Percentiles rank a stretch among this genome's conserved stretches.
Evolutionary conservation across 2,113 vertebrate species (phyloP).

Genomic region (Seriola aureovittata): DNA sequence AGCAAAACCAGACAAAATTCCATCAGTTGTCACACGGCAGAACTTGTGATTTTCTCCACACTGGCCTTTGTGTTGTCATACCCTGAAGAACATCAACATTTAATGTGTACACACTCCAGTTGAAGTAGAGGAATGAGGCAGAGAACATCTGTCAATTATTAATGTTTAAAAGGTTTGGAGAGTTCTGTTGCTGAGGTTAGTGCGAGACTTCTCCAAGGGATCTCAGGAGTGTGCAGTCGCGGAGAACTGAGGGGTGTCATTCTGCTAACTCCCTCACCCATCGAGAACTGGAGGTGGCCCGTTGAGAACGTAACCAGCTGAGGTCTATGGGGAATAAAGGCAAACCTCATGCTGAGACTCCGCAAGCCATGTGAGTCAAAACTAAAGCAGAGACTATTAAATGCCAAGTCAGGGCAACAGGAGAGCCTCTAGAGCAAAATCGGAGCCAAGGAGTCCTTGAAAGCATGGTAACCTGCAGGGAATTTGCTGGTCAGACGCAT

Average conservation of each 20-base stretch:
- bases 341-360: constrained; percentile 19
- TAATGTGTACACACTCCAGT: constrained; percentile 70
- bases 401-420: constrained; percentile 44
- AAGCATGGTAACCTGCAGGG: constrained; percentile 56
- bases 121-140: constrained; percentile 58
- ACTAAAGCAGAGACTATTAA: constrained; percentile 2
- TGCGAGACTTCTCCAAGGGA: constrained; percentile 40
- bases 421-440: neutral
- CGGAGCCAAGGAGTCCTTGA: constrained; percentile 49
- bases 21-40: constrained; percentile 1
- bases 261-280: constrained; percentile 7
- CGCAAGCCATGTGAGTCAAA: constrained; percentile 13
- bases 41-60: constrained; percentile 10
- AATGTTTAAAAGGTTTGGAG: constrained; percentile 82
- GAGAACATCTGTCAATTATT: constrained; percentile 83
- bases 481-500: constrained; percentile 42
- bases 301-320: constrained; percentile 28
- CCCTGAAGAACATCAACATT: constrained; percentile 72
- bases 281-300: constrained; percentile 2
- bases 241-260: constrained; percentile 6
- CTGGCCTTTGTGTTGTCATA: constrained; percentile 38
- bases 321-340: constrained; percentile 8
- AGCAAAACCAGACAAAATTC: constrained; percentile 19
- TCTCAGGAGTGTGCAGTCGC: constrained; percentile 29
- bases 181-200: constrained; percentile 56